These are phyloP conservation scores for Trichonephila clavipes DNA, from an alignment of 1,140 invertebrate species.

Conservation along the genomic window DNA sequence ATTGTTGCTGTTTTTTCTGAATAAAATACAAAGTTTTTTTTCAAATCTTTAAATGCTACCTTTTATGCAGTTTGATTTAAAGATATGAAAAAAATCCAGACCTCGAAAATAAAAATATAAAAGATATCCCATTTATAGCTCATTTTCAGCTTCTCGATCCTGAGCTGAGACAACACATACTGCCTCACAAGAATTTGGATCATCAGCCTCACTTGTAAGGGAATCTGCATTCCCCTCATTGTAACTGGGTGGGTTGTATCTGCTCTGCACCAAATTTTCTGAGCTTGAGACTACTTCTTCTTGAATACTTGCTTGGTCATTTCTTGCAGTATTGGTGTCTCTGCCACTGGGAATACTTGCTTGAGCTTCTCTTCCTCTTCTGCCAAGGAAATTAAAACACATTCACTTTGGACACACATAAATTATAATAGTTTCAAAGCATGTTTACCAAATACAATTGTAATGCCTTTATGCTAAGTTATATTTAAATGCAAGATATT, in stretches of 20 bases:
- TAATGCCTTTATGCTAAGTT: no score
- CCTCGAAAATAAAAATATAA: not conserved
- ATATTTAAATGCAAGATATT: no score
- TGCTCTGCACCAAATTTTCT: not conserved
- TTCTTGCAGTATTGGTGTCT: not conserved
- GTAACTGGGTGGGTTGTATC: not conserved
- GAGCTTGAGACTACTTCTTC: constrained; percentile 68
- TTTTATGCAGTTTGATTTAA: not conserved
- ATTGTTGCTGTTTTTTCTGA: not conserved
- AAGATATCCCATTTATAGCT: not conserved
- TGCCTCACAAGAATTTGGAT: not conserved
- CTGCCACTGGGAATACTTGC: not conserved
- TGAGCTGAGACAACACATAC: not conserved
- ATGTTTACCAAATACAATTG: no score
- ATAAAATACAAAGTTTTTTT: not conserved
- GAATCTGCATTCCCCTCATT: constrained; percentile 37
- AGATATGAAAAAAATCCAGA: not conserved
- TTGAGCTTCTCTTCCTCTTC: constrained; percentile 13
- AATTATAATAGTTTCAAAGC: no score
- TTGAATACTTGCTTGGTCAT: constrained; percentile 32
- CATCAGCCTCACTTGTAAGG: constrained; percentile 2
- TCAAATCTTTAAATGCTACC: not conserved
- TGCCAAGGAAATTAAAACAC: not conserved
- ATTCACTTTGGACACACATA: no score
- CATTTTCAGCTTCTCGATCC: not conserved